These are phyloP conservation scores for Mico argentatus DNA, from an alignment of 2,797 vertebrate genomes.

Conservation along the genomic window DNA sequence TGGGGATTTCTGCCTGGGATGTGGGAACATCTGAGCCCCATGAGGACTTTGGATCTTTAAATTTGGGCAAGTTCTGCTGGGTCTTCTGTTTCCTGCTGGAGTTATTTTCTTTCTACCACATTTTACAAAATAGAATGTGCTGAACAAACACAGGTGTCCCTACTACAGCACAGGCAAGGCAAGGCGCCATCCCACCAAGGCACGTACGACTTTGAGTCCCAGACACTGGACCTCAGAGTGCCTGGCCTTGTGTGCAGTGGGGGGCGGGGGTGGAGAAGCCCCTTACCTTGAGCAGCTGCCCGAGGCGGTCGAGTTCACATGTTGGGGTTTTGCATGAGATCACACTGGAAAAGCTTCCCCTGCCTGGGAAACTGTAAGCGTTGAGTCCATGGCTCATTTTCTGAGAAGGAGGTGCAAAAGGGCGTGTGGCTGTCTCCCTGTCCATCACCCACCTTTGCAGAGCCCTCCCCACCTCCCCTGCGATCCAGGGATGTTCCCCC, in stretches of 20 bases:
- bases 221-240: neutral
- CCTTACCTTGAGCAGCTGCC: neutral
- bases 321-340: neutral
- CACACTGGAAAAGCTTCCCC: neutral
- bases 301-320: neutral
- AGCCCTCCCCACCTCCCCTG: neutral
- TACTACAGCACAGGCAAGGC: too few relatives aligned
- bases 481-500: neutral
- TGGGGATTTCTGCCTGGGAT: neutral
- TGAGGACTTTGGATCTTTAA: neutral
- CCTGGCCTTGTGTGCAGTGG: neutral
- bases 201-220: neutral
- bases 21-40: neutral
- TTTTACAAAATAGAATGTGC: neutral
- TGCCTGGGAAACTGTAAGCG: neutral
- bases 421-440: neutral
- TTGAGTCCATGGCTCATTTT: neutral
- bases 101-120: neutral
- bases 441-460: fast-evolving
- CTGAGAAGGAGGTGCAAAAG: neutral
- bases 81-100: too few relatives aligned
- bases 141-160: too few relatives aligned
- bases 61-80: neutral
- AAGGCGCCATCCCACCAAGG: neutral
- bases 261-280: neutral